Evolutionary conservation across 2,888 invertebrate species (phyloP).

Genomic region (Blera fallax): DNA sequence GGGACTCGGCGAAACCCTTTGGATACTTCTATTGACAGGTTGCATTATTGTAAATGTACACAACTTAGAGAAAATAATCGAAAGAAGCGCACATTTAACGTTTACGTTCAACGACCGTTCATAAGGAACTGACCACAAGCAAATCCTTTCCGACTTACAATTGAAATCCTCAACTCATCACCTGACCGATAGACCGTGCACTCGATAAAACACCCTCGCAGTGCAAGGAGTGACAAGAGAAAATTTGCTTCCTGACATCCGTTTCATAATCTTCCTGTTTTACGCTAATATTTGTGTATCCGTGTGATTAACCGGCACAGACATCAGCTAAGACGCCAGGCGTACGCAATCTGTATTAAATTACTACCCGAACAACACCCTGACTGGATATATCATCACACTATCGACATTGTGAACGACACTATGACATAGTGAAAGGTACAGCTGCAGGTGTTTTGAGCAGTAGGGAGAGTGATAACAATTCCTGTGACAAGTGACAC

Average conservation of each 20-base stretch:
- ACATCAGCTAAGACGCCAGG: conserved; percentile 39
- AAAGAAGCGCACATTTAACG: conserved; percentile 35
- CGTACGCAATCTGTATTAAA: conserved; percentile 65
- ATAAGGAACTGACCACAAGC: conserved; percentile 59
- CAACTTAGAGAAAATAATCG: not conserved
- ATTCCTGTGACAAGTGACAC: conserved; percentile 48
- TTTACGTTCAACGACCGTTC: conserved; percentile 49
- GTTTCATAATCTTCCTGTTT: conserved; percentile 65
- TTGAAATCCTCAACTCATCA: conserved; percentile 57
- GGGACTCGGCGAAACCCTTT: conserved; percentile 37
- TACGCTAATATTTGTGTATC: conserved; percentile 54
- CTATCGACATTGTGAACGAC: conserved; percentile 43
- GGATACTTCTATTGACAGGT: conserved; percentile 40
- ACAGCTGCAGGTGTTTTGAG: conserved; percentile 52
- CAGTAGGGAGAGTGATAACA: conserved; percentile 19
- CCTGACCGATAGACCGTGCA: conserved; percentile 54
- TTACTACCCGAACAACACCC: conserved; percentile 56
- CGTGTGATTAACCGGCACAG: conserved; percentile 61
- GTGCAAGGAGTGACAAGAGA: conserved; percentile 51
- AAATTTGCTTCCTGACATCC: conserved; percentile 68
- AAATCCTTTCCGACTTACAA: conserved; percentile 42
- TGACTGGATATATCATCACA: conserved; percentile 64
- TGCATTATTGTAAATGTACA: conserved; percentile 33
- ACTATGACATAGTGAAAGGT: conserved; percentile 24
- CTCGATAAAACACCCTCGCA: conserved; percentile 46